Base-by-base conservation (phyloP, 1,140 invertebrate species). In the Drosophila leontia region DNA sequence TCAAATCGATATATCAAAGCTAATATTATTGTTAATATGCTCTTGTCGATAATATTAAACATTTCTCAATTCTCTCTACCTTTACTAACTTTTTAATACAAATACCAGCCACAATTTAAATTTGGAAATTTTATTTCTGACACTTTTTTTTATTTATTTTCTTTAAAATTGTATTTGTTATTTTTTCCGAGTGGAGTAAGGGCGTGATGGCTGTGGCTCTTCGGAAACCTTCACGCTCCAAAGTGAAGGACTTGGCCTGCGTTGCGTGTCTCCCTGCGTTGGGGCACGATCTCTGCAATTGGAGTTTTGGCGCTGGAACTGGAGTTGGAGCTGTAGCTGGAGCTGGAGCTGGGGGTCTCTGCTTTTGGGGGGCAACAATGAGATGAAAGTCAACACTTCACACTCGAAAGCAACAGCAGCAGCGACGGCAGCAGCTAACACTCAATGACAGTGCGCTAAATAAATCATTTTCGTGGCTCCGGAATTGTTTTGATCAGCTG, bases 371-470 rank as follows among this genome's bases (percentile, higher is more conserved):
- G 70, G 53, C 55, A 74, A 42, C 85, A 71, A 65, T 61, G 75
- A 90, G 85, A 88, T 90, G 85, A 88, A 88, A 88, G 85, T 88
- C 85, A 90, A 88, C 85, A 88, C 85, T 88, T 79, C 80, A 87
- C 80, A 78, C 84, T 80, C 62, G 59, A 71, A 55, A 45, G 48
- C 62, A 51, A 57, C 56, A 48, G 44, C 32, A 41, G 34, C 70
- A 41, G 41, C 60, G 32, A 19, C 35, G 12, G 26, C 32, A 53
- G 67, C 32, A 64, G 56, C 41, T 45, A 29, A 39, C 65, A 82
- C 82, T 70, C 80, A 87, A 87, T 87, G 83, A 88, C 85, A 84
- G 76, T 69, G 84, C 81, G 78, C 53, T 88, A 88, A 88, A 88
- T 88, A 88, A 88, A 88, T 88, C 67, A 88, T 82, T 80, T 83